A percentile compares a stretch with the other conserved stretches of the same genome.
Evolutionary conservation across 2,888 invertebrate species (phyloP).

Genomic region (Netelia melanura): DNA sequence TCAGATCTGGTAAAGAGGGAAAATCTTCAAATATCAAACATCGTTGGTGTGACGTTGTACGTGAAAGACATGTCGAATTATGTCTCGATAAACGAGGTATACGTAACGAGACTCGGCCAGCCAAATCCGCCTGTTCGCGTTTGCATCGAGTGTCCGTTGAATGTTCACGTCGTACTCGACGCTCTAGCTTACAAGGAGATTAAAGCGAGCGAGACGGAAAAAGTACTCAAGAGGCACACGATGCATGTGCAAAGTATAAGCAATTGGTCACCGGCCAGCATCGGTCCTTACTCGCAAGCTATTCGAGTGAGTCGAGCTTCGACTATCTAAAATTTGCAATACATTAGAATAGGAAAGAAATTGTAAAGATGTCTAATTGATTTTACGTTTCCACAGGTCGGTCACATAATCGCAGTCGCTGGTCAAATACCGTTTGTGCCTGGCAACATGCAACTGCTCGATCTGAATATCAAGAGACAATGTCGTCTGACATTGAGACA

Average conservation of each 20-base stretch:
- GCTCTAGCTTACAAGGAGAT: slow-evolving; percentile 88
- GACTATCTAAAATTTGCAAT: too few species aligned
- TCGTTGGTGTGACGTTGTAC: slow-evolving; percentile 94
- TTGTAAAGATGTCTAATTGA: slow-evolving; percentile 13
- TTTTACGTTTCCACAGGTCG: slow-evolving; percentile 86
- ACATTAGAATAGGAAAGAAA: not conserved
- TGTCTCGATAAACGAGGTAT: slow-evolving; percentile 91
- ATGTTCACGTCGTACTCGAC: slow-evolving; percentile 91
- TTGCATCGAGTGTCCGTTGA: slow-evolving; percentile 93
- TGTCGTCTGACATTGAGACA: slow-evolving; percentile 94
- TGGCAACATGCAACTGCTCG: slow-evolving; percentile 90
- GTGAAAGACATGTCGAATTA: slow-evolving; percentile 94
- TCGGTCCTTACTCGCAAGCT: slow-evolving; percentile 98
- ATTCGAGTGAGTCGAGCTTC: slow-evolving; percentile 88
- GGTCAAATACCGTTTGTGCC: slow-evolving; percentile 97
- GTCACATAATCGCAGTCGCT: slow-evolving; percentile 93
- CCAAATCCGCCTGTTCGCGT: slow-evolving; percentile 94
- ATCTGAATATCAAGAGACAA: slow-evolving; percentile 92
- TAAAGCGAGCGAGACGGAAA: slow-evolving; percentile 76
- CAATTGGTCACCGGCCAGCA: slow-evolving; percentile 99
- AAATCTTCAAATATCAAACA: slow-evolving; percentile 85
- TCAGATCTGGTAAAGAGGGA: slow-evolving; percentile 82
- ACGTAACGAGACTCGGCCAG: slow-evolving; percentile 90
- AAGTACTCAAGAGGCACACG: slow-evolving; percentile 87
- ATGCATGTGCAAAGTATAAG: slow-evolving; percentile 98